Evolutionary conservation across 2,888 invertebrate species (phyloP).

Genomic region (Aradus depressus): DNA sequence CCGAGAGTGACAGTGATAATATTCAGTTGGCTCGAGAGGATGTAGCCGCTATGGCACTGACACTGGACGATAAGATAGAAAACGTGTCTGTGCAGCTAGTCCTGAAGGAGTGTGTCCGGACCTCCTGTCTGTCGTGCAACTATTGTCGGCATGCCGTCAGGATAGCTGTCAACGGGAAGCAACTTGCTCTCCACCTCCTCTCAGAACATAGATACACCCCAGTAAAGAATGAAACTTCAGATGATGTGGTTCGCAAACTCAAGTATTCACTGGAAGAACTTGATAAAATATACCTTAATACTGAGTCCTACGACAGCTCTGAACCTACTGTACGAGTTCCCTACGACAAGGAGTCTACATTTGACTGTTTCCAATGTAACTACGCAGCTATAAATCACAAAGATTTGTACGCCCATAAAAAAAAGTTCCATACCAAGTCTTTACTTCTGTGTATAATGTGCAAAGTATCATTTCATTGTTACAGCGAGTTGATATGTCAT

Average conservation of each 20-base stretch:
- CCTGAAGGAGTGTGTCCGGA: slow-evolving; percentile 58
- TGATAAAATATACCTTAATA: slow-evolving; percentile 56
- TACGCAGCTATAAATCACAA: slow-evolving; percentile 67
- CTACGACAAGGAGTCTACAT: slow-evolving; percentile 48
- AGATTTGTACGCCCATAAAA: slow-evolving; percentile 74
- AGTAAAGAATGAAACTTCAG: slow-evolving; percentile 64
- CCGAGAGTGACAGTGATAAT: slow-evolving; percentile 14
- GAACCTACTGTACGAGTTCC: slow-evolving; percentile 41
- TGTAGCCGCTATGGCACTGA: slow-evolving; percentile 54
- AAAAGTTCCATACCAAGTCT: slow-evolving; percentile 75
- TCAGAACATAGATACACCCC: slow-evolving; percentile 70
- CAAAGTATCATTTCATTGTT: slow-evolving; percentile 74
- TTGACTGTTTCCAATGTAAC: slow-evolving; percentile 79
- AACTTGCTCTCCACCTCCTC: slow-evolving; percentile 66
- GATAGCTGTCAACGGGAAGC: slow-evolving; percentile 73
- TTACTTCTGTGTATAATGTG: slow-evolving; percentile 77
- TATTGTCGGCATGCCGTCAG: slow-evolving; percentile 79
- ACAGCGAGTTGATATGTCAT: slow-evolving; percentile 77
- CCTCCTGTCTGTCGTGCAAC: slow-evolving; percentile 58
- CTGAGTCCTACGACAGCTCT: slow-evolving; percentile 55
- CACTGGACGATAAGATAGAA: slow-evolving; percentile 62
- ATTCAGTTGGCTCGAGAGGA: slow-evolving; percentile 46
- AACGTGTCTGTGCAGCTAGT: slow-evolving; percentile 59
- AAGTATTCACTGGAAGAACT: slow-evolving; percentile 50
- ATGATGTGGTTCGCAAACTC: slow-evolving; percentile 53